Conservation (phyloP, 2,888 invertebrate genomes). For the Hydroisotoma schaefferi region DNA sequence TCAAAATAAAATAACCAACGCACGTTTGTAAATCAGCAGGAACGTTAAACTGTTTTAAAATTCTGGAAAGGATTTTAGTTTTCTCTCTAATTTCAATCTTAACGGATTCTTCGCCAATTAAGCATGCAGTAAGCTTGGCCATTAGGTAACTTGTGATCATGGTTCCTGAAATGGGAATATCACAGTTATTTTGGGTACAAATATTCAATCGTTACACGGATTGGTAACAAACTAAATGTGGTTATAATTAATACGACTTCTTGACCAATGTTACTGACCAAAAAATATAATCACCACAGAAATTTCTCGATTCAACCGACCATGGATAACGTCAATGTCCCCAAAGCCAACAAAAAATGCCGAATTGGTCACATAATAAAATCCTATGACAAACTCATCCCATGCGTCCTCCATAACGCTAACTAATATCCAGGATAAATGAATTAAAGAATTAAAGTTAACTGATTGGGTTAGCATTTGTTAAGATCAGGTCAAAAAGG, state of each 20-base stretch:
- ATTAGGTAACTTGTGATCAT: constrained; percentile 23
- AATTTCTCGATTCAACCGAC: constrained; percentile 23
- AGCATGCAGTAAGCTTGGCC: constrained; percentile 37
- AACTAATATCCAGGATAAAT: not conserved
- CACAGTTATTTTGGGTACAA: not conserved
- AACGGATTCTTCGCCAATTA: constrained; percentile 41
- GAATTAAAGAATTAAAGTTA: no score
- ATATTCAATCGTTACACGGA: no score
- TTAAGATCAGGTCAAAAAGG: no score
- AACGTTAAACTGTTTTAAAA: constrained; percentile 36
- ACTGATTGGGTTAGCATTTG: no score
- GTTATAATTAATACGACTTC: no score
- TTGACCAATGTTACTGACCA: constrained; percentile 18
- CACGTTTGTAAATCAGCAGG: constrained; percentile 29
- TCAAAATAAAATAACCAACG: not conserved
- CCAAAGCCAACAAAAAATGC: constrained; percentile 40
- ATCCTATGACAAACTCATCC: constrained; percentile 27
- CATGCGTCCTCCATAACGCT: constrained; percentile 20
- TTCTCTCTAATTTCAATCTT: constrained; percentile 38
- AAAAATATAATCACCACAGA: constrained; percentile 28
- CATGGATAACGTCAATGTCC: constrained; percentile 29
- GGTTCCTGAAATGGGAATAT: constrained; percentile 15
- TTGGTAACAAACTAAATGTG: no score
- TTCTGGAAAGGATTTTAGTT: constrained; percentile 33
- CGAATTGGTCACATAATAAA: constrained; percentile 38